Evolutionary conservation across 2,113 vertebrate genomes (phyloP), one percentile per base, ranked within the genome.

Genomic region (Pachyramphus minor): DNA sequence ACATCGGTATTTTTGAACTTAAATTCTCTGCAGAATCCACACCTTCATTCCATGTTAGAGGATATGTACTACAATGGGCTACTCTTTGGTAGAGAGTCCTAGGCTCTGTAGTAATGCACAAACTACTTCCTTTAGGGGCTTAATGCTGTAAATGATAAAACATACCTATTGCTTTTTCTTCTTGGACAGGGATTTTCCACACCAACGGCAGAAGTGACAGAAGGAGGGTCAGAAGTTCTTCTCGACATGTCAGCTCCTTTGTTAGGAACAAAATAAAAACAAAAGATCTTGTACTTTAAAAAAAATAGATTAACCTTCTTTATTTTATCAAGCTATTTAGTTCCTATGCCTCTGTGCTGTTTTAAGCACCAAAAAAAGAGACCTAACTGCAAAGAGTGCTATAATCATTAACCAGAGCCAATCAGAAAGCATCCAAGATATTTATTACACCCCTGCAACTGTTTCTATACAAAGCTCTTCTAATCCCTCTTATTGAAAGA

Each of bases 151-250:
- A 52, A 39, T 49, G n/a, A 67, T 59, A 68, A 76, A 35, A 90
- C 95, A 71, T 82, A 99, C 99, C 98, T 98, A 98, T 95, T 79
- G 98, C 98, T 98, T 98, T 99, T 95, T 99, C 98, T 97, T 99
- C 98, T 93, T 98, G 98, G 27, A 99, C 98, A 39, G 99, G 99
- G 91, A 99, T 99, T 98, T 99, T 99, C 99, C 99, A 99, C 30
- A 99, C 99, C 90, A 99, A 68, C 1, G 99, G 99, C 63, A 99
- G 97, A 64, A 99, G 98, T 3, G 99, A 99, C 85, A 99, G 97
- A 66, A 99, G 98, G 49, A 99, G 97, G 41, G 99, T 99, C 73
- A 99, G 98, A 91, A 99, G 99, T 96, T 99, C 99, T 96, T 99
- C 99, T 50, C 99, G 98, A 96, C 99, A 99, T 20, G 99, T 99